Conservation (phyloP, 2,888 invertebrate genomes). For the Alloplasta piceator region DNA sequence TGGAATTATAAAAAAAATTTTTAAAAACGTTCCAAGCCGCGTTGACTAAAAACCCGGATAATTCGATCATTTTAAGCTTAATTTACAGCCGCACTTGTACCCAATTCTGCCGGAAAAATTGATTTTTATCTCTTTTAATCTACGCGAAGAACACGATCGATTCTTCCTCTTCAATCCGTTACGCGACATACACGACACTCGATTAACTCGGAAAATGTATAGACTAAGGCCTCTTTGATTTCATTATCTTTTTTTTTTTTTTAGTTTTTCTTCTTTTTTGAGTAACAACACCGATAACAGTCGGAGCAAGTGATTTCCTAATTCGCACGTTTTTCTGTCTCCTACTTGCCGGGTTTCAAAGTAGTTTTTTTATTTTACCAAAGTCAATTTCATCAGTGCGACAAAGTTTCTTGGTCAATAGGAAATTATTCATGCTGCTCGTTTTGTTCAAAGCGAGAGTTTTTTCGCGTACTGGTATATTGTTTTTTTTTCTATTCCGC, state of each 20-base stretch:
- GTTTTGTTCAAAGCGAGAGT: conserved; percentile 15
- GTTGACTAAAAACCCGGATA: conserved; percentile 9
- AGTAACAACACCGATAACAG: conserved; percentile 63
- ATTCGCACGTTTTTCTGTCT: background rate
- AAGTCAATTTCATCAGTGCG: conserved; percentile 15
- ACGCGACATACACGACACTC: conserved; percentile 52
- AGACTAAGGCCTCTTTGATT: conserved; percentile 68
- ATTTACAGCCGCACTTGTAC: conserved; percentile 56
- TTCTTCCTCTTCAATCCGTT: conserved; percentile 39
- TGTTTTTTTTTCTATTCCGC: conserved; percentile 16
- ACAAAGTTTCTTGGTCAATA: conserved; percentile 37
- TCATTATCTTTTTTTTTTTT: conserved; percentile 45
- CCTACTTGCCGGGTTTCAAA: conserved; percentile 18
- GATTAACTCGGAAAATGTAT: conserved; percentile 63
- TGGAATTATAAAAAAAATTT: conserved; percentile 26
- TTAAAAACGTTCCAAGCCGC: background rate
- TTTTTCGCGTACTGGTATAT: background rate
- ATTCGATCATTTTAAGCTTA: conserved; percentile 41
- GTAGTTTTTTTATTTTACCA: conserved; percentile 32
- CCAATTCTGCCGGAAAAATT: conserved; percentile 41
- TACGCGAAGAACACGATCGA: conserved; percentile 3
- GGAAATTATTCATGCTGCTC: conserved; percentile 47
- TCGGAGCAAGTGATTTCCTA: conserved; percentile 37
- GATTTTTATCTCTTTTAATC: conserved; percentile 11
- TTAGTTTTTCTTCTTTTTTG: conserved; percentile 27